Conservation (phyloP, 2,888 invertebrate species). For the Luperina nickerlii region DNA sequence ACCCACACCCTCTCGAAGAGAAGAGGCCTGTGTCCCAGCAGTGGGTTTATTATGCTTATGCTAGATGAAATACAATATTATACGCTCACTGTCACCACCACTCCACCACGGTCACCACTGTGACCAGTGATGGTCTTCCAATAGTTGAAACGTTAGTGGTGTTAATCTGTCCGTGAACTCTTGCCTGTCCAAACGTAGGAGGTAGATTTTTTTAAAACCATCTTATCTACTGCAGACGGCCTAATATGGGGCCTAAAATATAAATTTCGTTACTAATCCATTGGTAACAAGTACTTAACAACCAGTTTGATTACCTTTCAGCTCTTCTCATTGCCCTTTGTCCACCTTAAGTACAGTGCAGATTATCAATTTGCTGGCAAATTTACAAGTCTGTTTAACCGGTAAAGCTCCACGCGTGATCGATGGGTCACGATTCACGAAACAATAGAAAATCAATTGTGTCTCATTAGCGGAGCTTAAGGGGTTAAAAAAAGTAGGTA, state of each 20-base stretch:
- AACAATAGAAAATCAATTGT: too few species aligned
- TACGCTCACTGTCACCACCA: too few species aligned
- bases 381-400: neutral
- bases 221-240: neutral
- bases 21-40: neutral
- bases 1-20: neutral
- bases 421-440: too few species aligned
- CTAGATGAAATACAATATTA: too few species aligned
- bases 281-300: too few species aligned
- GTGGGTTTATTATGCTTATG: neutral
- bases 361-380: neutral
- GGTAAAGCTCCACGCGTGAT: too few species aligned
- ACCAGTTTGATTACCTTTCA: neutral
- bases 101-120: too few species aligned
- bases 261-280: neutral
- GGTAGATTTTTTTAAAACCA: neutral
- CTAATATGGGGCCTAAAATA: neutral
- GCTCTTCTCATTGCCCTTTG: neutral
- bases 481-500: too few species aligned
- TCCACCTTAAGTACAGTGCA: neutral
- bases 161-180: too few species aligned
- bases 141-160: neutral
- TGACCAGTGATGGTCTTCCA: neutral
- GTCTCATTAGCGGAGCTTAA: too few species aligned
- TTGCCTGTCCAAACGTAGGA: neutral